These are phyloP conservation scores for Alviniconcha strummeri DNA, from an alignment of 2,888 invertebrate genomes.

Conservation along the genomic window DNA sequence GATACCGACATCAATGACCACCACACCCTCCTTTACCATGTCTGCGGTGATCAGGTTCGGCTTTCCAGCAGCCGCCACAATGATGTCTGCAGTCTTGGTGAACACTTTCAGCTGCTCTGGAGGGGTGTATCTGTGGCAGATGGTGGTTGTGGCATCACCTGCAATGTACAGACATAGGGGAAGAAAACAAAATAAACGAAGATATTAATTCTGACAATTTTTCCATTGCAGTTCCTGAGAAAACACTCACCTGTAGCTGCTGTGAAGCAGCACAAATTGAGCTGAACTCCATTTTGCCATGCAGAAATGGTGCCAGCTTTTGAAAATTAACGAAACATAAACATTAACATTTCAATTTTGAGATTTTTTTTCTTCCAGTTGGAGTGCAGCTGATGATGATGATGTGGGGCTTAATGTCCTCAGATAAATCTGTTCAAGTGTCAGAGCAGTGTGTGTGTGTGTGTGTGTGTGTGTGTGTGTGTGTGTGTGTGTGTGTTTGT, in stretches of 20 bases:
- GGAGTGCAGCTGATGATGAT: too few species aligned
- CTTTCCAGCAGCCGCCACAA: conserved; percentile 84
- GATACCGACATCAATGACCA: conserved; percentile 89
- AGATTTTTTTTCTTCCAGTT: too few species aligned
- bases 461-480: conserved; percentile 1
- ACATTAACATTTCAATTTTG: too few species aligned
- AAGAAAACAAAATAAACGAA: too few species aligned
- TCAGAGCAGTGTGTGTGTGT: not conserved
- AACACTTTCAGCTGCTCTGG: conserved; percentile 82
- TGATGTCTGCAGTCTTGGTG: conserved; percentile 85
- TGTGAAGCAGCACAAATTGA: too few species aligned
- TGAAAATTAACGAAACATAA: too few species aligned
- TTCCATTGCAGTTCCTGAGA: too few species aligned
- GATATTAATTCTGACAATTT: too few species aligned
- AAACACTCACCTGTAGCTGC: too few species aligned
- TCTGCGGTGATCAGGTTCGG: conserved; percentile 77
- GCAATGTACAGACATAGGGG: not conserved
- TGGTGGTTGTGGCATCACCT: conserved; percentile 90
- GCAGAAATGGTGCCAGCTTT: too few species aligned
- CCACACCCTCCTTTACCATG: conserved; percentile 92
- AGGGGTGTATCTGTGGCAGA: conserved; percentile 92
- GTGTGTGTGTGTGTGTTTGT: not conserved
- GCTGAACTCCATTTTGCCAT: too few species aligned
- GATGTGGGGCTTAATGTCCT: too few species aligned
- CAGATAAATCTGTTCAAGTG: not conserved